phyloP scores from a whole-genome alignment of 2,888 invertebrate genomes.

The Atrina japonica region DNA sequence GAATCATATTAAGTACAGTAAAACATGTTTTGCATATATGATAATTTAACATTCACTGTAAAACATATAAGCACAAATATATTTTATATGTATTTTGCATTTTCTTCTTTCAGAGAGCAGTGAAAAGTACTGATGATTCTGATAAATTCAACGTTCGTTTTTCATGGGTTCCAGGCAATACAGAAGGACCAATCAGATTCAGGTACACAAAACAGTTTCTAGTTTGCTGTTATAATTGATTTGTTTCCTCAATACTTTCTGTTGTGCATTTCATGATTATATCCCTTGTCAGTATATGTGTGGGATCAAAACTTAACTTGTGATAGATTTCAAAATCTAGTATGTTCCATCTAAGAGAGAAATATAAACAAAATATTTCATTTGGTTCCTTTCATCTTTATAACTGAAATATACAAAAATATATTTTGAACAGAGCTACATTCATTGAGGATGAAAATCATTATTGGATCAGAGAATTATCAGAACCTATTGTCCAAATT shows the following conservation, averaged over 20 bases:
- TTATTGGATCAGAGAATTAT: constrained; percentile 76
- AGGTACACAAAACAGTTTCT: constrained; percentile 53
- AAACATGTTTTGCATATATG: no score
- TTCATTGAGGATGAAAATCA: constrained; percentile 64
- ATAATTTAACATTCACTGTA: no score
- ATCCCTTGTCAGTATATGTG: no score
- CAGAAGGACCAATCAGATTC: constrained; percentile 70
- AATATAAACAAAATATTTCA: no score
- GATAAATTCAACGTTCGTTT: constrained; percentile 43
- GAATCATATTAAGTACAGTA: no score
- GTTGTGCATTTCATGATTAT: background rate
- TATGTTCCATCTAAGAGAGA: no score
- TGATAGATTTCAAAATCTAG: no score
- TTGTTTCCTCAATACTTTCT: background rate
- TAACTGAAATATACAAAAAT: no score
- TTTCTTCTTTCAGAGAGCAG: constrained; percentile 16
- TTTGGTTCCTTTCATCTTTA: no score
- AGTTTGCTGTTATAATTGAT: background rate
- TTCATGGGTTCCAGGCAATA: constrained; percentile 65
- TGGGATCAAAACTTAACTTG: no score
- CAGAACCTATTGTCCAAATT: constrained; percentile 63
- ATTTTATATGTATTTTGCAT: no score
- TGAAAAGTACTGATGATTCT: constrained; percentile 18
- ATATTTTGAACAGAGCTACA: constrained; percentile 71
- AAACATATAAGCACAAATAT: no score